phyloP scores from a whole-genome alignment of 2,888 invertebrate species.

The Acrobasis suavella region DNA sequence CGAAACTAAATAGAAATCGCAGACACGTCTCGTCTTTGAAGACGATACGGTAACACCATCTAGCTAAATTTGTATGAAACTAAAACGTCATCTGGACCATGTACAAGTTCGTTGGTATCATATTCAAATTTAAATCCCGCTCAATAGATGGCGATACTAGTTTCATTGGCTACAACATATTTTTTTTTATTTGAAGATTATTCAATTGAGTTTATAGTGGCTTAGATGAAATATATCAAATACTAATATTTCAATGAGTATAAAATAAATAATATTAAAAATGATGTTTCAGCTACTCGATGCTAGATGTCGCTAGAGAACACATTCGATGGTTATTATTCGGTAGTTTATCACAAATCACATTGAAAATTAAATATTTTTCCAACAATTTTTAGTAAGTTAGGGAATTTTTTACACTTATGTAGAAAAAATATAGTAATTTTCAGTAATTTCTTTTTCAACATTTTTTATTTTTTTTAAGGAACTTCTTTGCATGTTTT shows the following conservation, averaged over 20 bases:
- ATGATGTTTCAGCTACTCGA: slow-evolving; percentile 23
- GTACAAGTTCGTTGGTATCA: too few relatives aligned
- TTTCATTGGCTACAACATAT: background rate
- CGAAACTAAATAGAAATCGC: too few relatives aligned
- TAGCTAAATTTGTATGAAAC: background rate
- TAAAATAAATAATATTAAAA: background rate
- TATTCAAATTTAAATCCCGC: background rate
- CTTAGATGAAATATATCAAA: too few relatives aligned
- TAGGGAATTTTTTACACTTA: too few relatives aligned
- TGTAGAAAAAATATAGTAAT: too few relatives aligned
- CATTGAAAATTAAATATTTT: background rate
- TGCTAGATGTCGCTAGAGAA: slow-evolving; percentile 41
- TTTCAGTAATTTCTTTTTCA: too few relatives aligned
- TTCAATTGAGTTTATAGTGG: too few relatives aligned
- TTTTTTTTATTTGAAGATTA: too few relatives aligned
- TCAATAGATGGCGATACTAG: background rate
- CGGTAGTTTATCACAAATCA: background rate
- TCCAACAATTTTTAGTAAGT: background rate
- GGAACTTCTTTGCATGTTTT: too few relatives aligned
- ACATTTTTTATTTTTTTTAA: too few relatives aligned
- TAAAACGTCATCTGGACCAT: background rate
- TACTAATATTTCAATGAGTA: background rate
- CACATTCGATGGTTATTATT: background rate
- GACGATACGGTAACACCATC: slow-evolving; percentile 11
- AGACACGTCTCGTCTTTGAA: background rate